These are phyloP conservation scores for Caenorhabditis brenneri DNA, from an alignment of 1,140 invertebrate genomes.

Conservation along the genomic window DNA sequence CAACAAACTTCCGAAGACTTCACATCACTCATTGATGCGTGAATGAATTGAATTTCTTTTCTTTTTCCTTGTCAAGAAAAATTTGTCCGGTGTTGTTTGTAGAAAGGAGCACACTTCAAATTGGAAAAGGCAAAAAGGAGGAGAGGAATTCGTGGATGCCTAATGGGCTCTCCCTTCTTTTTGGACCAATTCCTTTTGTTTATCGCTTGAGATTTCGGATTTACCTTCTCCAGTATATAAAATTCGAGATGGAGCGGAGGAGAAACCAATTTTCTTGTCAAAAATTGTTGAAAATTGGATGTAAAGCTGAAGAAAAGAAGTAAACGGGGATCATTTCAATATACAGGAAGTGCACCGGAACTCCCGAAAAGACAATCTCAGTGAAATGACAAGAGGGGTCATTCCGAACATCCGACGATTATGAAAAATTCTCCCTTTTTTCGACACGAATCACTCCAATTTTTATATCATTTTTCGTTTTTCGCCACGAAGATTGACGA, in stretches of 20 bases:
- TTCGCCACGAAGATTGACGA: not conserved
- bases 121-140: conserved; percentile 16
- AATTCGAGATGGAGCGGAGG: not conserved
- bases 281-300: conserved; percentile 14
- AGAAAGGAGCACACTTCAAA: not conserved
- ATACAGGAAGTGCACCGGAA: conserved; percentile 41
- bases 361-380: not conserved
- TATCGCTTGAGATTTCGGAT: not conserved
- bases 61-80: conserved; percentile 33
- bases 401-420: conserved; percentile 41
- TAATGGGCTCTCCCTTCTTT: not conserved
- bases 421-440: not conserved
- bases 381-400: not conserved
- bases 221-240: not conserved
- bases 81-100: not conserved
- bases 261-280: conserved; percentile 19
- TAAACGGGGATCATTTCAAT: conserved; percentile 16
- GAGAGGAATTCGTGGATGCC: not conserved
- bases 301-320: not conserved
- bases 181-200: not conserved
- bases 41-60: conserved; percentile 44
- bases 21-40: conserved; percentile 24
- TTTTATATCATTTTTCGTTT: too few relatives aligned
- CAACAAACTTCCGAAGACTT: conserved; percentile 26
- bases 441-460: not conserved